phyloP scores from a whole-genome alignment of 2,797 vertebrate genomes.

The Coregonus sp. region DNA sequence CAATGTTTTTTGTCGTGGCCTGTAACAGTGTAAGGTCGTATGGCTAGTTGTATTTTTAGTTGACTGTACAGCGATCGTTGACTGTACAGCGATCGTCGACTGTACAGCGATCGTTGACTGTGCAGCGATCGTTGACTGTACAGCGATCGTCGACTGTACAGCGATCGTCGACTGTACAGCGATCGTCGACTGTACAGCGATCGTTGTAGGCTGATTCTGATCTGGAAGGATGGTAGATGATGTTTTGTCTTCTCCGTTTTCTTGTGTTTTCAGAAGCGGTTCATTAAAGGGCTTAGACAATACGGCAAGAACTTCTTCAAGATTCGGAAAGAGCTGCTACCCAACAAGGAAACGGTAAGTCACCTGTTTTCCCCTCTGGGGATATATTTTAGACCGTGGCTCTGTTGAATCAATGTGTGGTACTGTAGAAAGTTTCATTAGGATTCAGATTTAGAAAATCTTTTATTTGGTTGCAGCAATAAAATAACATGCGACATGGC shows the following conservation, averaged over 20 bases:
- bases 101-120: no score
- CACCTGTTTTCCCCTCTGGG: slow-evolving; percentile 19
- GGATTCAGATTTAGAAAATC: background rate
- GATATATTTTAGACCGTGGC: slow-evolving; percentile 4
- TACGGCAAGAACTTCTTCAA: slow-evolving; percentile 99
- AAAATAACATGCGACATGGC: background rate
- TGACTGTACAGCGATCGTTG: slow-evolving; percentile 41
- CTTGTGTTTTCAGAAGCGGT: slow-evolving; percentile 87
- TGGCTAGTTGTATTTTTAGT: slow-evolving; percentile 33
- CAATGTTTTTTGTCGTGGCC: slow-evolving; percentile 37
- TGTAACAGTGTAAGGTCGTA: slow-evolving; percentile 45
- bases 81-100: no score
- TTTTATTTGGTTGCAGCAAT: background rate
- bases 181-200: background rate
- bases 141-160: no score
- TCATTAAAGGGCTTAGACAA: slow-evolving; percentile 97
- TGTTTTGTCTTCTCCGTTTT: slow-evolving; percentile 31
- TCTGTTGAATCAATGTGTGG: background rate
- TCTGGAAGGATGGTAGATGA: slow-evolving; percentile 2
- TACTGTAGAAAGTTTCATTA: background rate
- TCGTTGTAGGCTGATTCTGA: slow-evolving; percentile 44
- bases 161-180: no score
- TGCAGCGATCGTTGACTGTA: no score
- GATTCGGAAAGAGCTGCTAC: slow-evolving; percentile 98
- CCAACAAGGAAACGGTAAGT: slow-evolving; percentile 98